Conservation (phyloP, 2,113 vertebrate species). For the Vulpes vulpes region DNA sequence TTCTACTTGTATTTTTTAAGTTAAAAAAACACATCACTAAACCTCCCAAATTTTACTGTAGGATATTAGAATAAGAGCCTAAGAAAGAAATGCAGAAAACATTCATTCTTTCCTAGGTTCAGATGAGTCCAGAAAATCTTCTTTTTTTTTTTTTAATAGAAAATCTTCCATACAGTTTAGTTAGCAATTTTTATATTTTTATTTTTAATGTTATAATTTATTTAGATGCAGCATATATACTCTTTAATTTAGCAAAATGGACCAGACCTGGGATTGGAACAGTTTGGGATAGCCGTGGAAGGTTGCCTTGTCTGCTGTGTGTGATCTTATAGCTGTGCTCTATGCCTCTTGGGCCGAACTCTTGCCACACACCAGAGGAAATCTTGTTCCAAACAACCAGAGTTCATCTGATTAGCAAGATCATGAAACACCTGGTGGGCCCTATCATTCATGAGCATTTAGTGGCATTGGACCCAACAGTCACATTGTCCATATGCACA, state of each 20-base stretch:
- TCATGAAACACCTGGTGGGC: background rate
- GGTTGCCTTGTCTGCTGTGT: background rate
- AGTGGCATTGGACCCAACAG: too few relatives aligned
- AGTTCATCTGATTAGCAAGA: background rate
- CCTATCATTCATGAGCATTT: background rate
- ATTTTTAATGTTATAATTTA: background rate
- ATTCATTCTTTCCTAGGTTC: background rate
- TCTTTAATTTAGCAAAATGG: background rate
- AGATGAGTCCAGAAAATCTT: background rate
- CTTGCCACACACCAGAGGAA: background rate
- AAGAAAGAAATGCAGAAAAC: background rate
- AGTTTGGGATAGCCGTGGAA: background rate
- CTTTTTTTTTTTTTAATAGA: background rate
- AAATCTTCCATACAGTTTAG: background rate
- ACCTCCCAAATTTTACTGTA: background rate
- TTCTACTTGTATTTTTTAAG: slow-evolving; percentile 16
- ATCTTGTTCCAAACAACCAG: background rate
- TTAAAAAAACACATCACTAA: slow-evolving; percentile 5
- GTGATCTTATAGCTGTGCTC: background rate
- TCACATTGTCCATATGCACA: background rate
- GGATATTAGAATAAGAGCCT: background rate
- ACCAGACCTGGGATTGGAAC: background rate
- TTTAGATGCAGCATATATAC: background rate
- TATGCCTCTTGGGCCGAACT: too few relatives aligned
- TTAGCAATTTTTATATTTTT: background rate